Evolutionary conservation across 2,113 vertebrate genomes (phyloP), one percentile per base, ranked within the genome.

Genomic region (Pelvicachromis taeniatus): DNA sequence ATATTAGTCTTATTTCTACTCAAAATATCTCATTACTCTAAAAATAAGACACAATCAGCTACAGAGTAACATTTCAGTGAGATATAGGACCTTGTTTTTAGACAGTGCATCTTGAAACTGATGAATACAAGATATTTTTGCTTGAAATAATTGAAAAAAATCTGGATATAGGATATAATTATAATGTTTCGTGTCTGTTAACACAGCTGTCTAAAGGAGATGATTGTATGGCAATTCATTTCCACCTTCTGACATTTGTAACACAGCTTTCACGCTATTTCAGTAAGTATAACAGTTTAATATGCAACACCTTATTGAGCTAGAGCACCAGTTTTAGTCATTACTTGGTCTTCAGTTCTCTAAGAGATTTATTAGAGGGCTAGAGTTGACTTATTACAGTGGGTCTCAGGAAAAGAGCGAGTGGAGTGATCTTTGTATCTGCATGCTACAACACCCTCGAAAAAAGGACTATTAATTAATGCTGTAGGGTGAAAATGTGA

Each of bases 321-420:
- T 80, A 87, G 89, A 85, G 59, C 78, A 86, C 85, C 85, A 82
- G 70, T 58, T 93, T 77, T 87, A 89, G 75, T 68, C 50, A 93
- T 93, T 85, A 92, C 65, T 70, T 83, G 85, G 68, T 89, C 78
- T 91, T 91, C 82, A 88, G 68, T 42, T 77, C 70, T 38, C 84
- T 92, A 82, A 92, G 84, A 85, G 89, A 88, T 92, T 89, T 92
- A 90, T 92, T 82, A 90, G 65, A 88, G 81, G 70, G 80, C 54
- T 80, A 82, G 84, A 45, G 63, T 54, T 9, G 52, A 48, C 42
- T 59, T 85, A 84, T 86, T 87, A 87, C 10, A 33, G 58, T 75
- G 38, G 45, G 81, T 85, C 79, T 87, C 52, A 55, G 81, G 35
- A 70, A 85, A 78, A 78, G 73, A 58, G 79, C 4, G 2, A 58